Percentiles rank a stretch among this genome's conserved stretches.
Conservation (phyloP, 1,140 invertebrate species). For the Micrasema longulum region DNA sequence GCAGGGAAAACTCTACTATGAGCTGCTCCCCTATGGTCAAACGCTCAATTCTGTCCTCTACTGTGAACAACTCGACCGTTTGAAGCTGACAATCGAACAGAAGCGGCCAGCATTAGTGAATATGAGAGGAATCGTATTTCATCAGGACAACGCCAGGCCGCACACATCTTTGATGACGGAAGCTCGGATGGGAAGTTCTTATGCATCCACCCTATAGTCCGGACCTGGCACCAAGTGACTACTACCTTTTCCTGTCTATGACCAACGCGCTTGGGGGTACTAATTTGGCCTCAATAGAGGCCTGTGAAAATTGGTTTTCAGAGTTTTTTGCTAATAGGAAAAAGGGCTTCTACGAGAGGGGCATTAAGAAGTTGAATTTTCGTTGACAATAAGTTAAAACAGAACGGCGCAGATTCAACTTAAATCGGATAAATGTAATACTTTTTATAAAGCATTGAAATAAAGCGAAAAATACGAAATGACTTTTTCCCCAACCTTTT, state of each 20-base stretch:
- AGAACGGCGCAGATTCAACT: slow-evolving; percentile 11
- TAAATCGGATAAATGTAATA: slow-evolving; percentile 10
- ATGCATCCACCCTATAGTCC: slow-evolving; percentile 16
- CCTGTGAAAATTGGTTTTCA: neutral
- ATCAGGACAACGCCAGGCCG: slow-evolving; percentile 23
- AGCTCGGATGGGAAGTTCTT: too few species aligned
- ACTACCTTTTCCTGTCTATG: neutral
- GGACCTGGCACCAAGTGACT: slow-evolving; percentile 3
- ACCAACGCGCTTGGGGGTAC: neutral
- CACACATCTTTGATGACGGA: slow-evolving; percentile 23
- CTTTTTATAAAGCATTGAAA: slow-evolving; percentile 29
- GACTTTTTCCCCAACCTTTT: too few species aligned
- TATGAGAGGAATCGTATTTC: slow-evolving; percentile 15
- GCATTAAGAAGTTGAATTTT: slow-evolving; percentile 8
- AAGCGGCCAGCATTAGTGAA: slow-evolving; percentile 22
- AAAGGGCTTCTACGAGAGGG: slow-evolving; percentile 12
- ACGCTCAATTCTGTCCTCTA: slow-evolving; percentile 17
- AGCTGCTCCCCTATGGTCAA: too few species aligned
- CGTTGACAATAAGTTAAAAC: slow-evolving; percentile 8
- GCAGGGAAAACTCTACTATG: slow-evolving; percentile 13
- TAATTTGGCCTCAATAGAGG: neutral
- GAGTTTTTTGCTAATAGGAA: slow-evolving; percentile 5
- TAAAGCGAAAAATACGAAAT: slow-evolving; percentile 37
- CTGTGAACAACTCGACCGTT: slow-evolving; percentile 22
- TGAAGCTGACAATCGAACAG: slow-evolving; percentile 10